phyloP scores from a whole-genome alignment of 2,797 vertebrate species.

The Rhabdomys pumilio region DNA sequence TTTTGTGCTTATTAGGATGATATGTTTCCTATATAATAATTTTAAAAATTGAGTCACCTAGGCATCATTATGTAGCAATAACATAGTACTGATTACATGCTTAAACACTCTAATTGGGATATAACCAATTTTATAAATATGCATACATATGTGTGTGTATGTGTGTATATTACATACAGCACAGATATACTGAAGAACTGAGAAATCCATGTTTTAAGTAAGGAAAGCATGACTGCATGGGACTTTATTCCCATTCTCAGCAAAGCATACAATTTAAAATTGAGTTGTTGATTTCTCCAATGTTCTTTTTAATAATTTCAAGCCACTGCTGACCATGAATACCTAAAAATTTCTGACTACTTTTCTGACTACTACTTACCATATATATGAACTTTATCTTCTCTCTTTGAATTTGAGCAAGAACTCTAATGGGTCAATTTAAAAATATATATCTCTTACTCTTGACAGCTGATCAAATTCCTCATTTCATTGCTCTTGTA shows the following conservation, averaged over 20 bases:
- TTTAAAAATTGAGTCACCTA: not conserved
- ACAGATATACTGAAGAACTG: not conserved
- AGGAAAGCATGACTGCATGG: no score
- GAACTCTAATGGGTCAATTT: not conserved
- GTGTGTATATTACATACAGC: not conserved
- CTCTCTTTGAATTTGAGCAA: not conserved
- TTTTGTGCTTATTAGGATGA: not conserved
- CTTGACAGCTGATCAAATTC: not conserved
- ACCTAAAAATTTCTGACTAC: not conserved
- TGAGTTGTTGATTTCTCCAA: no score
- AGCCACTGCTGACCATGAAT: not conserved
- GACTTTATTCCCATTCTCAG: not conserved
- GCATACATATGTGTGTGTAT: no score
- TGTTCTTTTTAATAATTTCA: not conserved
- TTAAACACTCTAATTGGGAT: not conserved
- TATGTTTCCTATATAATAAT: not conserved
- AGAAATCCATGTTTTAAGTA: not conserved
- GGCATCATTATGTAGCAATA: not conserved
- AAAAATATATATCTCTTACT: not conserved
- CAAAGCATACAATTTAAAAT: not conserved
- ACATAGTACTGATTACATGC: not conserved
- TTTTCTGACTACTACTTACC: not conserved
- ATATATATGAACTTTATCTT: not conserved
- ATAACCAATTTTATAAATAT: not conserved
- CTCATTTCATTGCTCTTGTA: not conserved